Evolutionary conservation across 2,888 invertebrate species (phyloP).

Genomic region (Punctoribates punctum): DNA sequence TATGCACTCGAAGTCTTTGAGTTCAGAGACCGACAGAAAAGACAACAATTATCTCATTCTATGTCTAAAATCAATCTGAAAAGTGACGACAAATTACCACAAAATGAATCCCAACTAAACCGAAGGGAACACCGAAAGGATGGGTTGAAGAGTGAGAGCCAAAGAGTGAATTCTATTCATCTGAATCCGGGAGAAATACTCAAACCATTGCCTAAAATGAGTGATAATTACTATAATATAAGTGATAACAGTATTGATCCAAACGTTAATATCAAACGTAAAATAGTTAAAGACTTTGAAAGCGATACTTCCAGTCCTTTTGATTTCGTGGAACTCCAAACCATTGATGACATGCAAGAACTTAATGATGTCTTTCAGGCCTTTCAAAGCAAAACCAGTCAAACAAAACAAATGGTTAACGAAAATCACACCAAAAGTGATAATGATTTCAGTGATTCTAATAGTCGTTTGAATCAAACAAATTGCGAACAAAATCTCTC

Average conservation of each 20-base stretch:
- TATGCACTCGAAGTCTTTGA: conserved; percentile 37
- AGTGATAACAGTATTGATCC: conserved; percentile 17
- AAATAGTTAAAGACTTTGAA: conserved; percentile 67
- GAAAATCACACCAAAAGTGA: conserved; percentile 5
- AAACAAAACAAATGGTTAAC: neutral
- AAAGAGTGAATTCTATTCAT: neutral
- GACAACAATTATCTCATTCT: conserved; percentile 20
- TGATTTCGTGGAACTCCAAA: conserved; percentile 85
- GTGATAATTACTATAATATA: conserved; percentile 21
- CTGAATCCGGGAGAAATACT: conserved; percentile 39
- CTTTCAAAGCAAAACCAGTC: conserved; percentile 26
- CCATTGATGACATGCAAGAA: conserved; percentile 86
- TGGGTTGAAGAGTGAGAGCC: neutral
- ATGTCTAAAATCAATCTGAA: neutral
- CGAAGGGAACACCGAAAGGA: neutral
- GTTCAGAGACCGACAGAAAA: conserved; percentile 25
- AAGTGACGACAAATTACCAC: neutral
- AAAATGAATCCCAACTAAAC: neutral
- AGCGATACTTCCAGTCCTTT: conserved; percentile 87
- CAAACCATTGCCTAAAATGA: conserved; percentile 33
- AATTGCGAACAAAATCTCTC: conserved; percentile 19
- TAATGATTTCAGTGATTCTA: neutral
- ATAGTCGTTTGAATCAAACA: conserved; percentile 14
- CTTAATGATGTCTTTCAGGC: conserved; percentile 68
- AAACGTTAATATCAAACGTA: conserved; percentile 27